Evolutionary conservation across 2,888 invertebrate genomes (phyloP).

Genomic region (Drosophila suboccidentalis): DNA sequence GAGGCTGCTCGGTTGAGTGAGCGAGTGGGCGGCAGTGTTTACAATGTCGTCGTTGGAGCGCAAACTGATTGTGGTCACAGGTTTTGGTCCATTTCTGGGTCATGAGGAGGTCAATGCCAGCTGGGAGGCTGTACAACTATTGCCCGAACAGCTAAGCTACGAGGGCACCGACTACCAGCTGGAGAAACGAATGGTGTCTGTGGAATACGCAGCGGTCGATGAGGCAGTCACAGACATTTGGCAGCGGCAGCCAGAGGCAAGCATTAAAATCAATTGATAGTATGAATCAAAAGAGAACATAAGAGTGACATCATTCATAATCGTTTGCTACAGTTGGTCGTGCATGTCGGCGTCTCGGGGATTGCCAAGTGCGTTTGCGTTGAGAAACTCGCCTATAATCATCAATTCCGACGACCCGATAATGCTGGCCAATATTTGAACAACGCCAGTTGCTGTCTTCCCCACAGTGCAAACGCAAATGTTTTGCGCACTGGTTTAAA

Average conservation of each 20-base stretch:
- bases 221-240: slow-evolving; percentile 88
- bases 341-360: slow-evolving; percentile 85
- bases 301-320: slow-evolving; percentile 53
- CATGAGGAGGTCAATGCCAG: slow-evolving; percentile 90
- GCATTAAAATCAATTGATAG: slow-evolving; percentile 11
- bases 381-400: slow-evolving; percentile 84
- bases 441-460: slow-evolving; percentile 64
- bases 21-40: slow-evolving; percentile 27
- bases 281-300: neutral
- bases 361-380: slow-evolving; percentile 79
- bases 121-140: slow-evolving; percentile 90
- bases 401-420: slow-evolving; percentile 82
- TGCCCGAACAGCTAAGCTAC: slow-evolving; percentile 84
- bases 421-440: slow-evolving; percentile 76
- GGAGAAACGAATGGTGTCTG: slow-evolving; percentile 87
- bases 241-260: slow-evolving; percentile 88
- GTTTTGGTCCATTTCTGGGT: slow-evolving; percentile 91
- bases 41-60: slow-evolving; percentile 66
- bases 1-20: too few species aligned
- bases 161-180: slow-evolving; percentile 86
- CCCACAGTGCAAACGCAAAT: slow-evolving; percentile 61
- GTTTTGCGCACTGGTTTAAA: slow-evolving; percentile 79
- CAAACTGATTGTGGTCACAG: slow-evolving; percentile 87
- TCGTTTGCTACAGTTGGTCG: slow-evolving; percentile 75
- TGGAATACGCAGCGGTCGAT: slow-evolving; percentile 89